These are phyloP conservation scores for Varanus salvator DNA, from an alignment of 2,113 vertebrate genomes.

Conservation along the genomic window DNA sequence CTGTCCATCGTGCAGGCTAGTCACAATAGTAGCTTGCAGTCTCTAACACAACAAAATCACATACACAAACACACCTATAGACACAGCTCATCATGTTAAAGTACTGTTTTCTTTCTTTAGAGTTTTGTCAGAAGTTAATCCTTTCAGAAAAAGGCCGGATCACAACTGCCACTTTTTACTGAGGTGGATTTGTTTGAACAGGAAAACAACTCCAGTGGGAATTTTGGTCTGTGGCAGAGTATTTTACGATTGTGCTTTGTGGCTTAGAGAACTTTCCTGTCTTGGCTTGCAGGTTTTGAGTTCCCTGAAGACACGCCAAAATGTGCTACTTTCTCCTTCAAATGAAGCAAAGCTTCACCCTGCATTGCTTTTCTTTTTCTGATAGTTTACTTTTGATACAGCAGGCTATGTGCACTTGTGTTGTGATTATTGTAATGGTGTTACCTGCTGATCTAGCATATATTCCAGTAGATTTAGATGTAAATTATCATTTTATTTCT, in stretches of 20 bases:
- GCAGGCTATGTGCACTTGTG: constrained; percentile 30
- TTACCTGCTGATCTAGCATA: not conserved
- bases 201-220: constrained; percentile 66
- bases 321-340: constrained; percentile 49
- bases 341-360: constrained; percentile 38
- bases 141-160: constrained; percentile 50
- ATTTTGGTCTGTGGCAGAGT: constrained; percentile 41
- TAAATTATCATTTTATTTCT: not conserved
- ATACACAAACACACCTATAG: not conserved
- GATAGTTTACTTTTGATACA: constrained; percentile 43
- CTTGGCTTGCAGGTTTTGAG: constrained; percentile 57
- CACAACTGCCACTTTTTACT: constrained; percentile 62
- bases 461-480: constrained; percentile 29
- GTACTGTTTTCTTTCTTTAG: constrained; percentile 1
- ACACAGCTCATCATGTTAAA: constrained; percentile 40
- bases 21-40: constrained; percentile 10
- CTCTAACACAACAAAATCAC: not conserved
- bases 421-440: constrained; percentile 47
- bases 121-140: constrained; percentile 56
- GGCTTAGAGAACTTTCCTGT: constrained; percentile 55
- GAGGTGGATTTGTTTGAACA: constrained; percentile 67
- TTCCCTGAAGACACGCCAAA: constrained; percentile 60
- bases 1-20: not conserved
- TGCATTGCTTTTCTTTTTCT: constrained; percentile 32
- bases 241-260: constrained; percentile 55